Evolutionary conservation across 2,888 invertebrate genomes (phyloP), one percentile per base, ranked within the genome.

Genomic region (Dermolepida albohirtum): DNA sequence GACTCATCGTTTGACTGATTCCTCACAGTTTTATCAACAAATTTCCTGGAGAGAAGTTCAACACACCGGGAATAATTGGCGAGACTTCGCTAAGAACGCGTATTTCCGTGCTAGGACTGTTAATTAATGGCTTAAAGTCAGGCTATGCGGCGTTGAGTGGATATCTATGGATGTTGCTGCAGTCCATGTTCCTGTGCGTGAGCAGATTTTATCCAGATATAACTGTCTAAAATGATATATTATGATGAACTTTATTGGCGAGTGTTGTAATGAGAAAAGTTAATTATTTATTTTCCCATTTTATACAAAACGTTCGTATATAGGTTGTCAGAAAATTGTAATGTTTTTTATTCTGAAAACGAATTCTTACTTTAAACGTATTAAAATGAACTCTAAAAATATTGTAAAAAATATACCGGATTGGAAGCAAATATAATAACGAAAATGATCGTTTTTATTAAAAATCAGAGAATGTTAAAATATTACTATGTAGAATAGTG

Each of bases 1-100:
- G 79, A 79, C 74, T 79, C 79, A 80, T 78, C 78, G 78, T 77
- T 76, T 76, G 75, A 34, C 27, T 41, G 43, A 57, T 22, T 65
- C 43, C 57, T 47, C 47, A 34, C 49, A 34, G 34, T 62, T 62
- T 47, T 62, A 62, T 47, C 59, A 62, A 47, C 47, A 47, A 47
- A 47, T 39, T 14, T 62, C 34, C 49, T 10, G 34, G 10, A 34
- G 43, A 44, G 49, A 7, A 62, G 47, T 47, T 34, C 59, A 34
- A 49, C 39, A 62, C 34, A 47, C 59, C 59, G 59, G 14, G 47
- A 34, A 62, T 62, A 62, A 62, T 62, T 47, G 59, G 59, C 59
- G 59, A 34, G 47, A 47, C 59, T 62, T 47, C 47, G 34, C 59
- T 39, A 47, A 62, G 59, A 34, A 47, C 17, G 59, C 47, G 59